A percentile compares a stretch with the other conserved stretches of the same genome.
Evolutionary conservation across 1,140 invertebrate species (phyloP).

Genomic region (Drosophila insularis): DNA sequence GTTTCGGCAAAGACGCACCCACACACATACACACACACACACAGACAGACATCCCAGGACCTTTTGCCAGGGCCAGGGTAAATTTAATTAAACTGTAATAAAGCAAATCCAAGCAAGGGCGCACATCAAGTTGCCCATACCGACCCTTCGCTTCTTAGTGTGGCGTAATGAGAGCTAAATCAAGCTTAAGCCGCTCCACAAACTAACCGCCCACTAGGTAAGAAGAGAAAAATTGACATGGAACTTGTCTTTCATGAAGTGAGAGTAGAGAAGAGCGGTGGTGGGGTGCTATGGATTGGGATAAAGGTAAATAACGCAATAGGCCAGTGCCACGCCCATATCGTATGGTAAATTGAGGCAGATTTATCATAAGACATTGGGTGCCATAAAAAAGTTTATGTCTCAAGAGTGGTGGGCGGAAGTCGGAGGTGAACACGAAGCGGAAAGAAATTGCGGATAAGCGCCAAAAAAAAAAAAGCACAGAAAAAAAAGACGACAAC

Average conservation of each 20-base stretch:
- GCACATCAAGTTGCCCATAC: too few species aligned
- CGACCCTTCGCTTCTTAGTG: not conserved
- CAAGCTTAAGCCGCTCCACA: constrained; percentile 72
- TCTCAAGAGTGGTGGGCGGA: constrained; percentile 22
- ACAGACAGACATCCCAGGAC: not conserved
- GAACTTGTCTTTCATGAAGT: constrained; percentile 77
- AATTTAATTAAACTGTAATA: constrained; percentile 83
- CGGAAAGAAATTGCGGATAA: constrained; percentile 75
- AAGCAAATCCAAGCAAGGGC: constrained; percentile 66
- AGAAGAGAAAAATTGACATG: constrained; percentile 69
- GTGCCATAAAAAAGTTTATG: constrained; percentile 82
- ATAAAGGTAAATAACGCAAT: constrained; percentile 55
- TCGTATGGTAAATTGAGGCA: constrained; percentile 80
- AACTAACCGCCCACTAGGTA: constrained; percentile 65
- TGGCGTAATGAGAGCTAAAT: constrained; percentile 80
- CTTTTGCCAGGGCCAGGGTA: constrained; percentile 27
- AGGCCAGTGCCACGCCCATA: constrained; percentile 44
- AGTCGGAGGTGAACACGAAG: constrained; percentile 62
- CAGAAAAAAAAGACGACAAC: not conserved
- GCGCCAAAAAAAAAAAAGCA: constrained; percentile 52
- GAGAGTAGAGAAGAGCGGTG: not conserved
- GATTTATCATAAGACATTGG: constrained; percentile 80
- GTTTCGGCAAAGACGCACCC: constrained; percentile 63
- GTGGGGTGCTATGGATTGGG: not conserved
- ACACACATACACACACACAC: not conserved